Evolutionary conservation across 2,797 vertebrate species (phyloP), one percentile per base, ranked within the genome.

Genomic region (Microchirus variegatus): DNA sequence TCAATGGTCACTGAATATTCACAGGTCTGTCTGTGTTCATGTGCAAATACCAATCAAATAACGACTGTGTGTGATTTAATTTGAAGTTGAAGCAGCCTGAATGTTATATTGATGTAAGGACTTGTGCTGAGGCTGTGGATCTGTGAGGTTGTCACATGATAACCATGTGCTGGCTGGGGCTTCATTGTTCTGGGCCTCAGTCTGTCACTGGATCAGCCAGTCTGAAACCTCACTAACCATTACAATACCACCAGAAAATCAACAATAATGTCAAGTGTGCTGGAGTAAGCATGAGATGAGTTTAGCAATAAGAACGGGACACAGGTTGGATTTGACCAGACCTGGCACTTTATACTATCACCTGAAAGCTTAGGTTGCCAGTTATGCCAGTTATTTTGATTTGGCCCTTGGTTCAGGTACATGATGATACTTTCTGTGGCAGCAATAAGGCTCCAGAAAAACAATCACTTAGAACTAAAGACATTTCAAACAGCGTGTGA

Each of bases 121-220:
- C 6, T 46, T 81, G 64, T 77, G 61, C 19, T 47, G 53, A 41
- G 44, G 68, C 48, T 36, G 18, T 42, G 35, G 53, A 43, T 75
- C 63, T 72, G 36, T 48, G 45, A 57, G 55, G 53, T 59, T 9
- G 16, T 88, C 81, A 85, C 82, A 90, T 87, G 81, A 82, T 59
- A 73, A 17, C 42, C 78, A 75, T 80, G 62, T 67, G 75, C 81
- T 62, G 45, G 26, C 47, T 48, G 19, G 41, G 36, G 35, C 26
- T 54, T 44, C 19, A 62, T 52, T 61, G 17, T 53, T 36, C 41
- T 55, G 51, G 5, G 43, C 22, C 14, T 61, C 10, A 40, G 41
- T 42, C 37, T 54, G 63, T 63, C 17, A 43, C 42, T n/a, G 15
- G 14, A 17, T 46, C 9, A 18, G 2, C 5, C 9, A 18, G 11